Base-by-base conservation (phyloP, 1,140 invertebrate species). In the Sycophaga agraensis region DNA sequence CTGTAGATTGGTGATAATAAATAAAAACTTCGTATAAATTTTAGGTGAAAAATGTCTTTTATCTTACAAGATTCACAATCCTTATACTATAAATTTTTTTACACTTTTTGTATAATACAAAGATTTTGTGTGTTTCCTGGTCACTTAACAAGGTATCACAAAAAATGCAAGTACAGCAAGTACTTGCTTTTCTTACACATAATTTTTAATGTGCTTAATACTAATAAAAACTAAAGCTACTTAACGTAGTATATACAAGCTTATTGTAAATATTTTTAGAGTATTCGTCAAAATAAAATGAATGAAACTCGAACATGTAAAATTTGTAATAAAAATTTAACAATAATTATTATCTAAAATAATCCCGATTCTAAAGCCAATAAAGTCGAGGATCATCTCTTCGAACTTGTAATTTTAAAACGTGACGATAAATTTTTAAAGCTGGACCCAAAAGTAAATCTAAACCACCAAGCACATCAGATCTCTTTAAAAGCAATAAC, bases 401-500 rank as follows among this genome's bases (percentile, higher is more conserved):
- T 63, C 87, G 80, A 35, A 86, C 84, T 75, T 90, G 88, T 49
- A 90, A 76, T 75, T 88, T 88, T 14, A 88, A 82, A 57, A 90
- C 85, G 59, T 93, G 90, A 40, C 88, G 83, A 73, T 93, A 95
- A 48, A 96, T 87, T 74, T 94, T 92, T 5, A 96, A 80, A 5
- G 92, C 93, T 22, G 92, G 93, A 11, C 93, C 93, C 1, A 96
- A 77, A 63, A 91, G 89, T 19, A 96, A 77, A 54, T 88, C 85
- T 40, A 96, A 79, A 26, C 89, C 89, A 39, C 82, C 87, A 2
- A 95, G 80, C 3, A 95, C 91, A 72, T 96, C 93, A 31, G 84
- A 84, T 66, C 93, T 82, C 69, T 88, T 87, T 78, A 95, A 84
- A 67, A 95, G 82, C 22, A 94, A 79, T 24, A 96, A 77, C 3